Base-by-base conservation (phyloP, 2,113 vertebrate genomes). In the Capra hircus region DNA sequence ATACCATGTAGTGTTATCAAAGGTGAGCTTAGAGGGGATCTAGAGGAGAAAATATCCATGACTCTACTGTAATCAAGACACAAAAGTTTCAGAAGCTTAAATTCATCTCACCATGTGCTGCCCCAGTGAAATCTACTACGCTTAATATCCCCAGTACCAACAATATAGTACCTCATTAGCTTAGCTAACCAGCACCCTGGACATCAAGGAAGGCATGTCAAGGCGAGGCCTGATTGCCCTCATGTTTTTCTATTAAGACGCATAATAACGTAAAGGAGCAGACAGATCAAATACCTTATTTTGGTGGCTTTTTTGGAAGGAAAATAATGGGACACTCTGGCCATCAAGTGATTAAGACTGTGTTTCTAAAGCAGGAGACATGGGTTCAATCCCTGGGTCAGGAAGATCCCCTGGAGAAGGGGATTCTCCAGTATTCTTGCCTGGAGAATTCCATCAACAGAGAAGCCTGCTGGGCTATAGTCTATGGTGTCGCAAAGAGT, bases 261-360 rank as follows among this genome's bases (percentile, higher is more conserved):
- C 52, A 91, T 88, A 59, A 80, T 77, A 62, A 53, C 57, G 13
- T 57, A 95, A 52, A 86, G 62, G 78, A 52, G 9, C 96, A 82
- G 88, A 64, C 17, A 84, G 28, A 80, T 83, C 52, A 82, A 92
- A 27, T 45, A 59, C 43, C 74, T 88, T 40, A 45, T 87, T 92
- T 88, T n/a, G 25, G 7, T 96, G 96, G 43, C 57, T 40, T 83
- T 97, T 95, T 27, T 40, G 71, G 74, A 82, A 96, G 77, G 89
- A 90, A 83, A 98, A 77, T 84, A 60, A 98, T 96, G 93, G 74
- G 7, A 14, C 95, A 60, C 5, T 64, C 30, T 74, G 67, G 67
- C 67, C 2, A 2, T 74, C 36, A 74, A 74, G 36, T 74, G 67
- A 74, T 40, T 74, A 74, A 74, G 67, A 74, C 36, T 74, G 19